phyloP scores from a whole-genome alignment of 2,113 vertebrate genomes.

The Anarhynchus alexandrinus region DNA sequence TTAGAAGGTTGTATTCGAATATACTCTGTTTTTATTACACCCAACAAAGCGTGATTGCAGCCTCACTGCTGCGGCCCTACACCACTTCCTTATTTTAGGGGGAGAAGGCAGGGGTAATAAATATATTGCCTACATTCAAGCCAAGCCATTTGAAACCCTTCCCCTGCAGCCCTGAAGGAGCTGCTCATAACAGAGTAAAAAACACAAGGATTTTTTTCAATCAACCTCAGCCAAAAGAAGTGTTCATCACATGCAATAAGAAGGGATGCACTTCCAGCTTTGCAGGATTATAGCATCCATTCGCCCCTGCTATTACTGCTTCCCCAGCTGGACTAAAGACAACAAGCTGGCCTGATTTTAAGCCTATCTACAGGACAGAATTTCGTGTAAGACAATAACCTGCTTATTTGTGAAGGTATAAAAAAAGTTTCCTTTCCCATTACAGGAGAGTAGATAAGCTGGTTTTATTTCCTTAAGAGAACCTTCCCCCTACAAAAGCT shows the following conservation, averaged over 20 bases:
- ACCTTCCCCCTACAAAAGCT: neutral
- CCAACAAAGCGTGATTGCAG: fast-evolving
- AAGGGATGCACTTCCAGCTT: neutral
- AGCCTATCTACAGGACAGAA: neutral
- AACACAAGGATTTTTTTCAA: neutral
- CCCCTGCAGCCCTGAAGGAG: neutral
- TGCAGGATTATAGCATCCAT: neutral
- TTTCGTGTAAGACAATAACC: neutral
- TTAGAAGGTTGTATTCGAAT: neutral
- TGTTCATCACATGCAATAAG: neutral
- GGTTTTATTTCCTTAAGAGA: neutral
- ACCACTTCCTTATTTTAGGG: neutral
- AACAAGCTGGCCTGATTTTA: neutral
- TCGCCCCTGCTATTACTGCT: neutral
- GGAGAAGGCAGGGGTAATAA: neutral
- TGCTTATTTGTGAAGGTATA: neutral
- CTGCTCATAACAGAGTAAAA: neutral
- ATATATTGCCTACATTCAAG: neutral
- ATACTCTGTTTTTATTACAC: neutral
- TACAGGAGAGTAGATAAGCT: neutral
- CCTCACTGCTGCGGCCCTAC: neutral
- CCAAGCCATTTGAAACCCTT: neutral
- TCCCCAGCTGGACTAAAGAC: neutral
- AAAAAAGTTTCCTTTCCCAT: neutral
- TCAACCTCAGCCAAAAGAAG: neutral